Evolutionary conservation across 1,140 invertebrate species (phyloP).

Genomic region (Dryas iulia): DNA sequence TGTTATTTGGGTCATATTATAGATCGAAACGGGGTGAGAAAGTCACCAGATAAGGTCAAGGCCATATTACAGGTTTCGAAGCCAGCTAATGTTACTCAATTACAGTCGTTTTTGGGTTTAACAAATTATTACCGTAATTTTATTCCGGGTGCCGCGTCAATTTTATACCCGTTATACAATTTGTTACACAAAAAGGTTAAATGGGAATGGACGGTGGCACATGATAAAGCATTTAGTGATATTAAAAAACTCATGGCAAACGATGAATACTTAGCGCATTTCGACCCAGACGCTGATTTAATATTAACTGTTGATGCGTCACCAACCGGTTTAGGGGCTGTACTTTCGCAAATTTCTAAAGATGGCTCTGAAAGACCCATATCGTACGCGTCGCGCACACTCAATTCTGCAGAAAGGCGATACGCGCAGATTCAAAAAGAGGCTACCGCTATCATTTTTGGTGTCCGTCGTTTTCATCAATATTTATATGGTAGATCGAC

Average conservation of each 20-base stretch:
- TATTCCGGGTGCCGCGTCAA: too few relatives aligned
- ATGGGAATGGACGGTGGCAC: too few relatives aligned
- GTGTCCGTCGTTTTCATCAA: constrained; percentile 24
- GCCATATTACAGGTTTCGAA: constrained; percentile 25
- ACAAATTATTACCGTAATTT: too few relatives aligned
- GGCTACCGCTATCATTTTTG: constrained; percentile 18
- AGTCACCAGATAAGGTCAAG: too few relatives aligned
- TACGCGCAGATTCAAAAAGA: too few relatives aligned
- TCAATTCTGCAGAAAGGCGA: neutral
- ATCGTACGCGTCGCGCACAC: neutral
- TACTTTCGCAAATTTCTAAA: neutral
- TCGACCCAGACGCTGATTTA: neutral
- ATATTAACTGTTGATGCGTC: neutral
- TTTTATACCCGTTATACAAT: too few relatives aligned
- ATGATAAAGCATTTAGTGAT: too few relatives aligned
- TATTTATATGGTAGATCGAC: constrained; percentile 28
- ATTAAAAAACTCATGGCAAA: too few relatives aligned
- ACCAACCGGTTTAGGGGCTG: neutral
- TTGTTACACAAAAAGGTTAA: too few relatives aligned
- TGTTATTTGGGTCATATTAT: neutral
- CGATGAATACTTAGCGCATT: neutral
- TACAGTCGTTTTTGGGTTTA: constrained; percentile 35
- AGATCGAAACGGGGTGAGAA: constrained; percentile 9
- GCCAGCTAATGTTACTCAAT: constrained; percentile 27
- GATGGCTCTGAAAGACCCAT: neutral